These are phyloP conservation scores for Calameuta filiformis DNA, from an alignment of 2,888 invertebrate genomes.

Conservation along the genomic window DNA sequence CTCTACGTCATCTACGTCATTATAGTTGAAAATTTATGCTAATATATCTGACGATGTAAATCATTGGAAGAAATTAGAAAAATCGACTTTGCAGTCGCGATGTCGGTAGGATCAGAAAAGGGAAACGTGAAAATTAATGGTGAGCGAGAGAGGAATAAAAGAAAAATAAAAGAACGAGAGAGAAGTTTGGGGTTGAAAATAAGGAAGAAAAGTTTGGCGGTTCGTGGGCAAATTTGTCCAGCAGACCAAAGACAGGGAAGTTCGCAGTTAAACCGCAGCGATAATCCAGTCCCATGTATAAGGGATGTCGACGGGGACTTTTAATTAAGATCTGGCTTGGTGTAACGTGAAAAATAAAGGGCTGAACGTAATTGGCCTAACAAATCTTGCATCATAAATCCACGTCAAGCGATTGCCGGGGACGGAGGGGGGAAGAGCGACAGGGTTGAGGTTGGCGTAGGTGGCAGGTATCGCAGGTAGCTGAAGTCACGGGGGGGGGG, in stretches of 20 bases:
- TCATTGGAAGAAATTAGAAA: background rate
- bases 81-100: too few relatives aligned
- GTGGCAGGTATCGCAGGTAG: background rate
- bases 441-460: background rate
- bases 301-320: background rate
- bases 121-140: background rate
- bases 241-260: background rate
- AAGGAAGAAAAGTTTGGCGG: background rate
- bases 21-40: background rate
- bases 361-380: slow-evolving; percentile 42
- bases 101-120: background rate
- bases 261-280: background rate
- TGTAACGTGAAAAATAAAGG: background rate
- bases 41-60: background rate
- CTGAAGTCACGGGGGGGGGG: background rate
- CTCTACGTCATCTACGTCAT: too few relatives aligned
- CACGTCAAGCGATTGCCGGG: slow-evolving; percentile 32
- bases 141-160: background rate
- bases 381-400: slow-evolving; percentile 47
- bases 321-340: background rate
- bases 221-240: background rate
- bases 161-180: background rate
- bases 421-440: background rate
- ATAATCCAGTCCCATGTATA: background rate
- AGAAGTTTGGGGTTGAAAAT: background rate